These are phyloP conservation scores for Tetranychus cinnabarinus DNA, from an alignment of 1,140 invertebrate genomes.

Conservation along the genomic window DNA sequence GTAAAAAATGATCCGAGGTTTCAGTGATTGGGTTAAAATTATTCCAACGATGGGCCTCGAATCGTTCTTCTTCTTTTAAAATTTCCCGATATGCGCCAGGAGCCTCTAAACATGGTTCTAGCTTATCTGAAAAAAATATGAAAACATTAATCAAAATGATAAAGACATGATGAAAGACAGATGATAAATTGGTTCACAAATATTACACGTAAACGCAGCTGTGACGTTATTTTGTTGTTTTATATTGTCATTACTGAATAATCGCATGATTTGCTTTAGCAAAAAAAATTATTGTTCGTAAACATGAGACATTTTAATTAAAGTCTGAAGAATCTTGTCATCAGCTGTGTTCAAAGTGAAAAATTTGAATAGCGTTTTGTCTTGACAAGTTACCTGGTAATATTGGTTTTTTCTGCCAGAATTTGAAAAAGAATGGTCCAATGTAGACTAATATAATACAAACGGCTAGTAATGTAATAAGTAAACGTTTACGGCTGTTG, in stretches of 20 bases:
- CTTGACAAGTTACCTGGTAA: background rate
- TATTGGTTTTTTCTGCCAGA: background rate
- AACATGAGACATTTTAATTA: too few species aligned
- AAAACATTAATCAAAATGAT: too few species aligned
- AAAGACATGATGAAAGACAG: too few species aligned
- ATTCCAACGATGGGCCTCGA: background rate
- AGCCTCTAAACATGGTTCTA: background rate
- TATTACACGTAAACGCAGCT: too few species aligned
- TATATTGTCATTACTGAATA: too few species aligned
- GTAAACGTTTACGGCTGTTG: background rate
- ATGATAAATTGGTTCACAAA: too few species aligned
- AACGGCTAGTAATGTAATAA: slow-evolving; percentile 1
- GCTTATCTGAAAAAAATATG: background rate
- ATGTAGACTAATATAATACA: background rate
- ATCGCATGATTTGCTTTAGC: too few species aligned
- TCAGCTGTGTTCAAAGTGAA: background rate
- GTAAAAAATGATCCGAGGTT: slow-evolving; percentile 32
- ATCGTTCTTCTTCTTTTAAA: background rate
- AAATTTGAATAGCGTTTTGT: background rate
- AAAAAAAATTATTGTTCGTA: too few species aligned
- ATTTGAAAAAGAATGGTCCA: background rate
- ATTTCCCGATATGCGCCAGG: too few species aligned
- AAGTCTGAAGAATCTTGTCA: too few species aligned
- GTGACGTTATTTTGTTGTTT: too few species aligned
- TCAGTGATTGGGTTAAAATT: background rate